Conservation (phyloP, 2,797 vertebrate species). For the Sebastes vulpes region DNA sequence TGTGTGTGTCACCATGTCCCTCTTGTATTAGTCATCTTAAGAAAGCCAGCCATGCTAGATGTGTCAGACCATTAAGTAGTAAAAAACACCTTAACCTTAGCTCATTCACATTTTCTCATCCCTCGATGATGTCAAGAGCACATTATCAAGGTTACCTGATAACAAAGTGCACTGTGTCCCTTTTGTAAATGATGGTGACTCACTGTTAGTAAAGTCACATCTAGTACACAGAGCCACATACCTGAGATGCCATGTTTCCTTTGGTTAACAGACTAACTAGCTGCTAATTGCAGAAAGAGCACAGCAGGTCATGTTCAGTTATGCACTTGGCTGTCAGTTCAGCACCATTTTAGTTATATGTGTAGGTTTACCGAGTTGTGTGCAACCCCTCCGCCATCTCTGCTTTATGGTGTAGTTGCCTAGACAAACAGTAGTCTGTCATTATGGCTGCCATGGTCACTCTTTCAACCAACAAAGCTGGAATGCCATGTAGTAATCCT, state of each 20-base stretch:
- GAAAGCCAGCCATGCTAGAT: not conserved
- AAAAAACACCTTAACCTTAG: not conserved
- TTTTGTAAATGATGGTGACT: conserved; percentile 43
- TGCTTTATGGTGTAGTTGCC: conserved; percentile 13
- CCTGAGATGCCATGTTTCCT: conserved; percentile 28
- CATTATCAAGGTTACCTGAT: conserved; percentile 36
- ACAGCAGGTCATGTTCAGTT: conserved; percentile 26
- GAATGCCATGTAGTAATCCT: conserved; percentile 49
- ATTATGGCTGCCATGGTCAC: conserved; percentile 36
- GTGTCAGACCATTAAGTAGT: conserved; percentile 1
- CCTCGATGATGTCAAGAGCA: conserved; percentile 2
- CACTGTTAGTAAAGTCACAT: conserved; percentile 22
- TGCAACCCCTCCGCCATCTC: not conserved
- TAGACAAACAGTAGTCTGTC: conserved; percentile 19
- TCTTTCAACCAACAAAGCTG: conserved; percentile 40
- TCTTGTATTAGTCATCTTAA: not conserved
- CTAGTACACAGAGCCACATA: conserved; percentile 27
- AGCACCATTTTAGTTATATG: not conserved
- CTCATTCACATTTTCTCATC: conserved; percentile 7
- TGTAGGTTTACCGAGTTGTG: conserved; percentile 20
- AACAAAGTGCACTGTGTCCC: conserved; percentile 6
- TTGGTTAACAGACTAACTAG: conserved; percentile 7
- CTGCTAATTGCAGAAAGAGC: conserved; percentile 15
- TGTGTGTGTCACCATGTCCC: not conserved
- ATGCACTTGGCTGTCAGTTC: conserved; percentile 6